Evolutionary conservation across 2,888 invertebrate species (phyloP), one percentile per base, ranked within the genome.

Genomic region (Drosophila infuscata): DNA sequence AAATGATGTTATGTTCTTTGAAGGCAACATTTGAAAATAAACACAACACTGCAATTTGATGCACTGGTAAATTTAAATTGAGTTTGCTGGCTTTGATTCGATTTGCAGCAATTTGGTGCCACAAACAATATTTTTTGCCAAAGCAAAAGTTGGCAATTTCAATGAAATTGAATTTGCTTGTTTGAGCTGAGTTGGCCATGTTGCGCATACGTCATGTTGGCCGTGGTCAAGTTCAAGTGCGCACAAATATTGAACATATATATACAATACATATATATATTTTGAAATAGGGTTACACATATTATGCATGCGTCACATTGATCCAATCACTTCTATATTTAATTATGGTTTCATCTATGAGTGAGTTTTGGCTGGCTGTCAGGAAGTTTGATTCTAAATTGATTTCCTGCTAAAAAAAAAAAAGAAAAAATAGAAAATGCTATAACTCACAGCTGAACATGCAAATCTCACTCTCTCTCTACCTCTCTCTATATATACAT

Each of bases 291-390:
- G 57, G 33, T 46, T 52, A 41, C 48, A 29, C 52, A 29, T 66
- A 51, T 56, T 70, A 61, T 71, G 67, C 72, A 73, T 79, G 79
- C 80, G 80, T 72, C 76, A 76, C 76, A 56, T 66, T 51, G 29
- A 75, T 72, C 72, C 51, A 75, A 75, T 76, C 76, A 79, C 69
- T 76, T 62, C 76, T 76, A 80, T 70, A 79, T 79, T 79, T 79
- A 76, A 25, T 64, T 60, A 53, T 61, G 59, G 53, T 67, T 79
- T 79, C 56, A 66, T 53, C 64, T 66, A 63, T 51, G 59, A 79
- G 68, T 56, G 38, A 59, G 62, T 63, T 25, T 46, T 46, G 7
- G 46, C 25, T 67, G 41, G 33, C 49, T 65, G 67, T 59, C 75
- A 74, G 68, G 59, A 78, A 69, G 68, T 72, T 75, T 30, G 60